phyloP scores from a whole-genome alignment of 2,113 vertebrate genomes.

The Ochotona princeps region DNA sequence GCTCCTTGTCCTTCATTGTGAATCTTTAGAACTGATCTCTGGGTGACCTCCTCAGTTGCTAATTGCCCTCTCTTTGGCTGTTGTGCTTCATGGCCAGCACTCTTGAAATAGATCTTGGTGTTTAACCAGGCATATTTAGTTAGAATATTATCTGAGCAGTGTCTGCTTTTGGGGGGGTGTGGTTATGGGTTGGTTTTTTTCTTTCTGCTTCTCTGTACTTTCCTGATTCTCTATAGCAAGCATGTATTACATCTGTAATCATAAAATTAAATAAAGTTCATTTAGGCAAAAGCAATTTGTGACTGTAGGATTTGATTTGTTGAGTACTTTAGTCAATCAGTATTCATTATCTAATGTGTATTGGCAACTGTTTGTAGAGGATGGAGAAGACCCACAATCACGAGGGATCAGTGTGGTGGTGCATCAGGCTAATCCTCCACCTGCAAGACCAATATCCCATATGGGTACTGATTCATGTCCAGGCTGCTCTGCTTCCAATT shows the following conservation, averaged over 20 bases:
- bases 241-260: constrained; percentile 73
- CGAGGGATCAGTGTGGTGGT: too few species aligned
- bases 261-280: constrained; percentile 75
- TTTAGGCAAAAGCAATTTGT: constrained; percentile 66
- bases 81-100: constrained; percentile 64
- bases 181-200: constrained; percentile 59
- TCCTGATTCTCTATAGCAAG: constrained; percentile 69
- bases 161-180: constrained; percentile 68
- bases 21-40: constrained; percentile 63
- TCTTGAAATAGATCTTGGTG: constrained; percentile 64
- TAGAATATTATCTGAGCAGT: constrained; percentile 64
- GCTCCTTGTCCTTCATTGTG: constrained; percentile 50
- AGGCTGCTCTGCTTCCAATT: too few species aligned
- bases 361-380: constrained; percentile 16
- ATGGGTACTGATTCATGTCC: too few species aligned
- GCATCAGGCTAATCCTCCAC: too few species aligned
- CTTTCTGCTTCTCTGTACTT: constrained; percentile 72
- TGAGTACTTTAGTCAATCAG: constrained; percentile 43
- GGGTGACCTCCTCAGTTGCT: constrained; percentile 53
- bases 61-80: constrained; percentile 59
- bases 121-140: constrained; percentile 68
- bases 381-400: not conserved
- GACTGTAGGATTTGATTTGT: constrained; percentile 56
- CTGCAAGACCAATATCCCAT: too few species aligned
- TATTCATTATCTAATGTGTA: constrained; percentile 38